Evolutionary conservation across 2,797 vertebrate genomes (phyloP), one percentile per base, ranked within the genome.

Genomic region (Echeneis naucrates): DNA sequence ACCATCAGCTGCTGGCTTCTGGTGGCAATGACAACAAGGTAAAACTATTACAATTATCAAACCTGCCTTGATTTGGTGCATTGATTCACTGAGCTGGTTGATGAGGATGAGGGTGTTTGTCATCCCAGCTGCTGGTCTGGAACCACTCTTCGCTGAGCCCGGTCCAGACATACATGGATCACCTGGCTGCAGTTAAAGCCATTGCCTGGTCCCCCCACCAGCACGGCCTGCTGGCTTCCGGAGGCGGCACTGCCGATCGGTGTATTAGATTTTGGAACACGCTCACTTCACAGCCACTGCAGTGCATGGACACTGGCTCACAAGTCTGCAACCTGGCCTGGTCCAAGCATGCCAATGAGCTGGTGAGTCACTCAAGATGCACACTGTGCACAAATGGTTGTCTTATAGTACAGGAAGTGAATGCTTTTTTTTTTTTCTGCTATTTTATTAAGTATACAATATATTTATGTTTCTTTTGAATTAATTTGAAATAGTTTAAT

Each of bases 301-400:
- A 98, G 91, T 97, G 96, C 79, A 97, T 97, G 0, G 97, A 99
- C 91, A 98, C 97, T 0, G 97, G 97, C 2, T 98, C 97, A 0
- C 97, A 99, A 67, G 97, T 98, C 55, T 99, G 97, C 94, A 98
- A 99, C 90, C 94, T 99, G 78, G 97, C 97, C 90, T 99, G 97
- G 97, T 99, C 97, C 27, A 99, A 99, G 96, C 97, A 98, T 1
- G 96, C 97, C 78, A 98, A 98, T 0, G 97, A 98, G 77, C 94
- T 98, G 76, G 97, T 97, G 83, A 84, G 96, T 87, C 30, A 63
- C 40, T 61, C 24, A n/a, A 60, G 37, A 67, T 30, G 6, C n/a
- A 32, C 5, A 64, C 16, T 13, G 2, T 1, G 5, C 26, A 33
- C 11, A 21, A 8, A 3, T 24, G 23, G 17, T 17, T n/a, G n/a